Base-by-base conservation (phyloP, 2,797 vertebrate species). In the Lateolabrax maculatus region DNA sequence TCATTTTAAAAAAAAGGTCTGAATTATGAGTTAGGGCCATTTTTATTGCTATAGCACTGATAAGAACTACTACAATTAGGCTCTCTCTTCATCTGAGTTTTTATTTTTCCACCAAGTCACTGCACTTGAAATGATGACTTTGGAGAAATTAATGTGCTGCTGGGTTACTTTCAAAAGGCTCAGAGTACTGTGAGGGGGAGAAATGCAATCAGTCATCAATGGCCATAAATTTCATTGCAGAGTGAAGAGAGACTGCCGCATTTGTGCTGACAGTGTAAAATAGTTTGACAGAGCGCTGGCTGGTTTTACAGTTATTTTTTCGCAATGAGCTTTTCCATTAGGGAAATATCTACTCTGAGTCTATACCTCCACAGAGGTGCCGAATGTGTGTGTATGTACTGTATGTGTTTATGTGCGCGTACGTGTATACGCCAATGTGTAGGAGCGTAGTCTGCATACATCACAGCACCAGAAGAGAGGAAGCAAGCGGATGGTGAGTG, bases 231-330 rank as follows among this genome's bases (percentile, higher is more conserved):
- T 95, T 89, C 72, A 91, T 61, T 86, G 87, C 82, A 81, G 84
- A 65, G 27, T 87, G 87, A 86, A 90, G 87, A 92, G 87, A 92
- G 84, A 87, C 60, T 74, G 44, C 67, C 19, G 58, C 82, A 72
- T 92, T 95, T 91, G 85, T 93, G 92, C 93, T 94, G 93, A 95
- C 87, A 83, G 78, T 68, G 92, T 77, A 57, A 91, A 94, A 94
- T 90, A 93, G 90, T 90, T 93, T 90, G 90, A 93, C 88, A 80
- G 90, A 92, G 86, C 67, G 52, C 82, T 66, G 90, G 83, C 85
- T 90, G 91, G 79, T 93, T 91, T 88, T 90, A 93, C 76, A 85
- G 88, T 91, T 87, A 81, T 84, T 90, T 92, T 91, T 91, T 88
- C 12, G 64, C 90, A 92, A 90, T 90, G 83, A 93, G 89, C 89